A percentile compares a stretch with the other conserved stretches of the same genome.
These are phyloP conservation scores for Rallus crepitans DNA, from an alignment of 2,797 vertebrate genomes.

Conservation along the genomic window DNA sequence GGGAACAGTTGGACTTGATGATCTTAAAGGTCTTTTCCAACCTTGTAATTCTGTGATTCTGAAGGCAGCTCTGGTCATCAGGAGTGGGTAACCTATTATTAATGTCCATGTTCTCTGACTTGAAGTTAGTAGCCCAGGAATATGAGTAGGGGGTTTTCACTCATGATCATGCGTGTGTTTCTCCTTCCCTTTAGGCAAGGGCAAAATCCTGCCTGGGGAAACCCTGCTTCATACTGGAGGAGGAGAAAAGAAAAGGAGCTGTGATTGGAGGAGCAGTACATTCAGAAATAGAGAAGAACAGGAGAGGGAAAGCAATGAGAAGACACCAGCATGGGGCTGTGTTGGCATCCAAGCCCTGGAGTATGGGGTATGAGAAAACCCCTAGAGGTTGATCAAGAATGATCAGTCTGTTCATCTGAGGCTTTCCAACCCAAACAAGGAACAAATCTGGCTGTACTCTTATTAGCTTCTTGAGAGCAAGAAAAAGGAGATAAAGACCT, in stretches of 20 bases:
- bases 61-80: accelerated
- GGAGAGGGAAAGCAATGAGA: not conserved
- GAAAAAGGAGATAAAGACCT: not conserved
- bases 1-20: too few relatives aligned
- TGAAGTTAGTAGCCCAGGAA: not conserved
- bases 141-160: accelerated
- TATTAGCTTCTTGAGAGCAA: not conserved
- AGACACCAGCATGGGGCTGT: not conserved
- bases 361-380: not conserved
- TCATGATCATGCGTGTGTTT: accelerated
- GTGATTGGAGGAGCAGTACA: not conserved
- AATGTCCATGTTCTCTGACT: not conserved
- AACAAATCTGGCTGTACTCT: not conserved
- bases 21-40: too few relatives aligned
- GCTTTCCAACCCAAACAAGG: not conserved
- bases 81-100: not conserved
- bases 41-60: too few relatives aligned
- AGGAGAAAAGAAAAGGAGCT: not conserved
- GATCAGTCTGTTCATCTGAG: not conserved
- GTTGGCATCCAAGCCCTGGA: not conserved
- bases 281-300: not conserved
- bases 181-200: not conserved
- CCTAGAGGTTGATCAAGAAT: not conserved
- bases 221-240: not conserved
- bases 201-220: not conserved